Percentiles rank a stretch among this genome's conserved stretches.
These are phyloP conservation scores for Epinotia nisella DNA, from an alignment of 2,888 invertebrate genomes.

Conservation along the genomic window DNA sequence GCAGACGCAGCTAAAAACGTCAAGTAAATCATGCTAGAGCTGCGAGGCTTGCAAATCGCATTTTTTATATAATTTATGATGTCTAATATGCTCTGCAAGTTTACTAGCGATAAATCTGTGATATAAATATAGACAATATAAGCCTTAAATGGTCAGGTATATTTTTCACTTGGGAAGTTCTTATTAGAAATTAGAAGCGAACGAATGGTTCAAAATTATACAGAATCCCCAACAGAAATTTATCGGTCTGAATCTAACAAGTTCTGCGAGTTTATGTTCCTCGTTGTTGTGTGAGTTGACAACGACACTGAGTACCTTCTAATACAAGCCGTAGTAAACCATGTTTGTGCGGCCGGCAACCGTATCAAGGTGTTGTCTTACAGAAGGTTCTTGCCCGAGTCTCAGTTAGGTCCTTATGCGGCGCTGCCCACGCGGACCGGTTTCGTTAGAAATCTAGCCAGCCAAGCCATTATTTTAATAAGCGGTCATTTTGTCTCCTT, in stretches of 20 bases:
- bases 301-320: constrained; percentile 7
- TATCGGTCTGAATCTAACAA: too few relatives aligned
- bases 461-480: constrained; percentile 74
- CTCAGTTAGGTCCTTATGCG: constrained; percentile 11
- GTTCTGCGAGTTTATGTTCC: too few relatives aligned
- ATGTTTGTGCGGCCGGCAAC: constrained; percentile 37
- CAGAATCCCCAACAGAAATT: not conserved
- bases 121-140: not conserved
- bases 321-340: constrained; percentile 48
- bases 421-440: constrained; percentile 39
- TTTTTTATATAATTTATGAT: constrained; percentile 8
- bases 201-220: not conserved
- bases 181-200: not conserved
- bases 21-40: constrained; percentile 51
- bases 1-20: constrained; percentile 57
- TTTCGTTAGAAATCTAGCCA: constrained; percentile 63
- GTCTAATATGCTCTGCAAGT: constrained; percentile 11
- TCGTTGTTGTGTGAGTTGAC: not conserved
- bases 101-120: not conserved
- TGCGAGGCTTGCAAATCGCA: not conserved
- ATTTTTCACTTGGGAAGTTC: not conserved
- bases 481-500: constrained; percentile 71
- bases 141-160: not conserved
- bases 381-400: not conserved
- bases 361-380: constrained; percentile 31